phyloP scores from a whole-genome alignment of 2,888 invertebrate species.

The Koerneria pararmatus region DNA sequence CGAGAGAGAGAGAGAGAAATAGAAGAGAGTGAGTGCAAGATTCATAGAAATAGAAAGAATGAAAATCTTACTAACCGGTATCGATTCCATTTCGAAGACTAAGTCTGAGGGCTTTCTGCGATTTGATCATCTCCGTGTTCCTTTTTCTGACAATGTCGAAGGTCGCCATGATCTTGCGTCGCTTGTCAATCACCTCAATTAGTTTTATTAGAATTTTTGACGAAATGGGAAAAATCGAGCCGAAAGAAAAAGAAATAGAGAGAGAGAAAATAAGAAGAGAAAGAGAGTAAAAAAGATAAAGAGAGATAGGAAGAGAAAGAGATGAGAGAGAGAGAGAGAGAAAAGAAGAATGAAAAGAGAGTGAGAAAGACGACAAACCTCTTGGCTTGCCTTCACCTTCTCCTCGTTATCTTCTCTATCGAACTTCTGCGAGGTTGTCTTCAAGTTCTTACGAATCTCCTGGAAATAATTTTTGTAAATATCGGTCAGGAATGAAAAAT shows the following conservation, averaged over 20 bases:
- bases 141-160: conserved; percentile 44
- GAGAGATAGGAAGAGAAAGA: no score
- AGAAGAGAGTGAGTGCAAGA: neutral
- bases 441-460: conserved; percentile 93
- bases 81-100: no score
- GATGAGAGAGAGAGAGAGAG: no score
- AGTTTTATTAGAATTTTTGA: neutral
- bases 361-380: no score
- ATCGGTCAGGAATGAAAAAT: neutral
- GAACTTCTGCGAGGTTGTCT: conserved; percentile 91
- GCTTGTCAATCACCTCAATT: conserved; percentile 26
- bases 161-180: conserved; percentile 45
- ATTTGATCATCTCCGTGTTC: conserved; percentile 31
- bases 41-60: no score
- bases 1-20: no score
- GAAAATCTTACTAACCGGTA: no score
- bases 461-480: conserved; percentile 65
- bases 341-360: no score
- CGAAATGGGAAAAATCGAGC: neutral
- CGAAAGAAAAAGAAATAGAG: no score
- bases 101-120: conserved; percentile 26
- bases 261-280: no score
- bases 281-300: no score
- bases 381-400: conserved; percentile 51
- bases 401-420: conserved; percentile 78